A percentile compares a stretch with the other conserved stretches of the same genome.
Conservation (phyloP, 2,888 invertebrate species). For the Uropetala carovei region DNA sequence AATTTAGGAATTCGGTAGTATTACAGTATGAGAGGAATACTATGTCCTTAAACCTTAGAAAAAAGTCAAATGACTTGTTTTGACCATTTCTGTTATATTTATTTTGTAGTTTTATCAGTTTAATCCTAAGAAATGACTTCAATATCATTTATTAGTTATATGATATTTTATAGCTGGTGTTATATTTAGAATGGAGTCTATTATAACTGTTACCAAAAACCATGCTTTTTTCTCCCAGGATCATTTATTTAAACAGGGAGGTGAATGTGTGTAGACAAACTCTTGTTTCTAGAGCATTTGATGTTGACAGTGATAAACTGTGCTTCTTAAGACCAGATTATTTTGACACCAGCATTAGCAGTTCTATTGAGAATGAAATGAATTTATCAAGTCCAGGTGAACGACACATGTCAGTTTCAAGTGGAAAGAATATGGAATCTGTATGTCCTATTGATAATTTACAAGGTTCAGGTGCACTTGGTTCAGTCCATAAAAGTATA, state of each 20-base stretch:
- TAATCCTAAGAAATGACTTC: too few species aligned
- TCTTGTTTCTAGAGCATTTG: background rate
- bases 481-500: background rate
- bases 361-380: background rate
- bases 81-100: too few species aligned
- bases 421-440: background rate
- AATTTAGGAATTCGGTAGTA: too few species aligned
- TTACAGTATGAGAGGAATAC: too few species aligned
- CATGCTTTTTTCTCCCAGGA: background rate
- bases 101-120: too few species aligned
- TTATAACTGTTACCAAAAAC: background rate
- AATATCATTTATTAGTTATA: too few species aligned
- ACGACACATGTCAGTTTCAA: background rate
- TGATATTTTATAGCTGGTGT: too few species aligned
- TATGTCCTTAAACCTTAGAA: too few species aligned
- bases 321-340: background rate
- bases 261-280: slow-evolving; percentile 11
- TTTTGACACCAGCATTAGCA: too few species aligned
- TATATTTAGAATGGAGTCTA: too few species aligned
- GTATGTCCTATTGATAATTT: background rate
- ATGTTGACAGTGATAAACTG: slow-evolving; percentile 6
- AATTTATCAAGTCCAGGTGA: background rate
- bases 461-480: too few species aligned
- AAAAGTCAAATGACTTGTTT: too few species aligned
- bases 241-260: background rate